A percentile compares a stretch with the other conserved stretches of the same genome.
Conservation (phyloP, 2,113 vertebrate species). For the Xiphorhynchus elegans region DNA sequence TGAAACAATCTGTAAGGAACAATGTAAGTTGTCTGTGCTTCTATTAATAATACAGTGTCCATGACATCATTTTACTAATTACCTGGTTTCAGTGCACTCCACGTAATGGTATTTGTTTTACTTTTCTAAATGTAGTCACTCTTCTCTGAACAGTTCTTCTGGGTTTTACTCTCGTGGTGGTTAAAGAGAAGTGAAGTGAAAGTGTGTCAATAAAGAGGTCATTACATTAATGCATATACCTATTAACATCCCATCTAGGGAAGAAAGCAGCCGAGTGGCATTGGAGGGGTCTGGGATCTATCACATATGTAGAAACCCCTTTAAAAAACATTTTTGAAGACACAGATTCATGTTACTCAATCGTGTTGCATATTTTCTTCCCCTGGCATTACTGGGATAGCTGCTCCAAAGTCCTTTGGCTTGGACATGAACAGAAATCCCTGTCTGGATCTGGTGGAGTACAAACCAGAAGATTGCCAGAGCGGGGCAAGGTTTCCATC, state of each 20-base stretch:
- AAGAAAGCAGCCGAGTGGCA: background rate
- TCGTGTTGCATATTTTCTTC: accelerated
- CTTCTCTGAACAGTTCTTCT: constrained; percentile 56
- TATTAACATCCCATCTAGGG: constrained; percentile 58
- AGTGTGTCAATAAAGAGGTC: constrained; percentile 58
- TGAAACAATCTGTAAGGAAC: background rate
- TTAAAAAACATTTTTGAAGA: background rate
- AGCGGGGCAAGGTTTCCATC: background rate
- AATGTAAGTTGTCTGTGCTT: accelerated
- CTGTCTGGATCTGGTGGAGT: background rate
- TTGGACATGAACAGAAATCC: background rate
- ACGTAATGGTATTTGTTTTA: constrained; percentile 27
- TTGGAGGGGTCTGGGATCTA: background rate
- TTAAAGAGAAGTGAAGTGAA: constrained; percentile 57
- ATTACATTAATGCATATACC: constrained; percentile 29
- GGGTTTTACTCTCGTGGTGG: constrained; percentile 51
- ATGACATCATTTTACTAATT: constrained; percentile 59
- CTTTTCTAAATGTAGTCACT: constrained; percentile 69
- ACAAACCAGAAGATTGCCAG: background rate
- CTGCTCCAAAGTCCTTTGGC: background rate
- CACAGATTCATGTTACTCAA: background rate
- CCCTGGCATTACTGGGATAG: accelerated
- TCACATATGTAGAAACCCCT: background rate
- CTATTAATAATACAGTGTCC: constrained; percentile 26
- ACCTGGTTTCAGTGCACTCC: constrained; percentile 1